These are phyloP conservation scores for Chanos chanos DNA, from an alignment of 2,797 vertebrate genomes.

Conservation along the genomic window DNA sequence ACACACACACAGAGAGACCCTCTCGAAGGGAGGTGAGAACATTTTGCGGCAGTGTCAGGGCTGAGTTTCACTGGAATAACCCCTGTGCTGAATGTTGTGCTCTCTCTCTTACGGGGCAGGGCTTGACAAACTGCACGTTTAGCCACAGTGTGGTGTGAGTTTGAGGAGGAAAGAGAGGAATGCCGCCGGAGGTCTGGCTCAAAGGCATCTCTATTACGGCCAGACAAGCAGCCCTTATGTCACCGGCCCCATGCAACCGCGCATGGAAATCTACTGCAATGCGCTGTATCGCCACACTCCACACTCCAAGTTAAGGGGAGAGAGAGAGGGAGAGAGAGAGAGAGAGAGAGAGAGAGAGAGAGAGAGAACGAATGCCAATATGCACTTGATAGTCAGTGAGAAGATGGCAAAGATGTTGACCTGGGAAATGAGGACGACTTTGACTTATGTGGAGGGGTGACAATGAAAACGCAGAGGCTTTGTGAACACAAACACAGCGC, in stretches of 20 bases:
- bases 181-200: conserved; percentile 62
- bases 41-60: conserved; percentile 38
- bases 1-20: conserved; percentile 37
- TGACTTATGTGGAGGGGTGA: too few species aligned
- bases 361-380: too few species aligned
- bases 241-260: conserved; percentile 43
- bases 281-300: conserved; percentile 4
- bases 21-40: too few species aligned
- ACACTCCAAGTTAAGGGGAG: conserved; percentile 10
- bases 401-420: too few species aligned
- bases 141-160: conserved; percentile 53
- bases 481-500: too few species aligned
- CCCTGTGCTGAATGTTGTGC: conserved; percentile 50
- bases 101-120: conserved; percentile 58
- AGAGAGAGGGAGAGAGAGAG: conserved; percentile 14
- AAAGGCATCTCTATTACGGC: conserved; percentile 72
- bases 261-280: conserved; percentile 64
- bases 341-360: too few species aligned
- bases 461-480: too few species aligned
- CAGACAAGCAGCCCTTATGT: conserved; percentile 39
- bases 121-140: conserved; percentile 71
- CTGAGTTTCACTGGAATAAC: conserved; percentile 59
- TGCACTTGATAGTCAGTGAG: too few species aligned
- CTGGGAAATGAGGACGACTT: too few species aligned
- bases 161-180: conserved; percentile 69